phyloP scores from a whole-genome alignment of 2,888 invertebrate genomes.

The Urechis unicinctus region DNA sequence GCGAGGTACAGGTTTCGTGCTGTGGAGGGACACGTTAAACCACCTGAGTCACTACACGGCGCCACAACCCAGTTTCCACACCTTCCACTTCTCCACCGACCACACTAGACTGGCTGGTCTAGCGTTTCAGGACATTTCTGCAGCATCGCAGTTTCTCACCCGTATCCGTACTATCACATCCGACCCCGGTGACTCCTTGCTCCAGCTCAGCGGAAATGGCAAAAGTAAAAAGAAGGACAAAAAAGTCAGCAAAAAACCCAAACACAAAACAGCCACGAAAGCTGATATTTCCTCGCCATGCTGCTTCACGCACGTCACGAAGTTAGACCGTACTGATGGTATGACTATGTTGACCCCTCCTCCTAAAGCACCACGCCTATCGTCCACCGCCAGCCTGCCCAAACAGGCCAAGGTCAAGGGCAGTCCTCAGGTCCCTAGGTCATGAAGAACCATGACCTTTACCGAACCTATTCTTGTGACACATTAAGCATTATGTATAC shows the following conservation, averaged over 20 bases:
- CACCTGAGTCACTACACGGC: slow-evolving; percentile 68
- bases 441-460: too few relatives aligned
- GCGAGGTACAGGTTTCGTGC: slow-evolving; percentile 71
- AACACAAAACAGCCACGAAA: slow-evolving; percentile 62
- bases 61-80: slow-evolving; percentile 66
- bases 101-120: slow-evolving; percentile 71
- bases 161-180: slow-evolving; percentile 61
- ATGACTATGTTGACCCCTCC: not conserved
- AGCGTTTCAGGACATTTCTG: slow-evolving; percentile 69
- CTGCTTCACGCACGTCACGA: slow-evolving; percentile 77
- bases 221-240: slow-evolving; percentile 29
- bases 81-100: slow-evolving; percentile 71
- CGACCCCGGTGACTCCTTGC: slow-evolving; percentile 71
- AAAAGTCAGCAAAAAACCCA: slow-evolving; percentile 49
- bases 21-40: slow-evolving; percentile 77
- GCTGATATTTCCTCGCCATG: slow-evolving; percentile 77
- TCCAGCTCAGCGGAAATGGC: slow-evolving; percentile 57
- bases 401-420: too few relatives aligned
- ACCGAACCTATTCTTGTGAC: too few relatives aligned
- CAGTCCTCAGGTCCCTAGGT: too few relatives aligned
- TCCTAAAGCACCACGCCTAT: too few relatives aligned
- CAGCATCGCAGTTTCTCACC: slow-evolving; percentile 62
- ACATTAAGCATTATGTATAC: too few relatives aligned
- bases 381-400: too few relatives aligned
- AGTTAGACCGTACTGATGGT: slow-evolving; percentile 56